phyloP scores from a whole-genome alignment of 2,888 invertebrate genomes.

The Coelogynopora nodosa region DNA sequence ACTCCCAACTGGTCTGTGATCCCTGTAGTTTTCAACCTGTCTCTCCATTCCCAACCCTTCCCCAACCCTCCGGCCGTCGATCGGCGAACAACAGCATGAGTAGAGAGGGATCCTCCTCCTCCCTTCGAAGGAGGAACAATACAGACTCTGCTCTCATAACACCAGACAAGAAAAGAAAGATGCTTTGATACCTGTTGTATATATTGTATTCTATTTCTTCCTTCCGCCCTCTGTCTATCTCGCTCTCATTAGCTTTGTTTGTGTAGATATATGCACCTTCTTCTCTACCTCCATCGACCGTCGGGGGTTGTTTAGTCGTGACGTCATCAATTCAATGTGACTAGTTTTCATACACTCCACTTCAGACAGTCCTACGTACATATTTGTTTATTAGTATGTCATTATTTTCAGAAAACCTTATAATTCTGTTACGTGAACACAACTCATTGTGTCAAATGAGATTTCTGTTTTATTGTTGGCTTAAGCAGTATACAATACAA shows the following conservation, averaged over 20 bases:
- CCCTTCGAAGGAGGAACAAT: not conserved
- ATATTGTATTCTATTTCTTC: not conserved
- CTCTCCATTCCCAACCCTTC: not conserved
- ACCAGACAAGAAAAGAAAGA: not conserved
- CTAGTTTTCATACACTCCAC: not conserved
- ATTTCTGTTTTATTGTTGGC: not conserved
- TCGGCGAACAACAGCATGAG: not conserved
- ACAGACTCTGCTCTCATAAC: not conserved
- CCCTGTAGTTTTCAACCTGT: not conserved
- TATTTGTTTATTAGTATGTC: not conserved
- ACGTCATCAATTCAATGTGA: not conserved
- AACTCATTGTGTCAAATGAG: not conserved
- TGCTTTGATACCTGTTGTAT: not conserved
- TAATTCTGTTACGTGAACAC: not conserved
- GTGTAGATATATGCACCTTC: not conserved
- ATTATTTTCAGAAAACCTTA: too few species aligned
- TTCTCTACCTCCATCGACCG: not conserved
- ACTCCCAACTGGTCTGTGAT: constrained; percentile 49
- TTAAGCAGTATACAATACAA: too few species aligned
- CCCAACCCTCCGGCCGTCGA: not conserved
- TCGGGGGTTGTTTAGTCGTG: not conserved
- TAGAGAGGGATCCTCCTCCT: not conserved
- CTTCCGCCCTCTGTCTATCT: not conserved
- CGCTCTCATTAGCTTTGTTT: not conserved
- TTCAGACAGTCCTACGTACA: not conserved